Conservation (phyloP, 2,113 vertebrate species). For the Falcunculus frontatus region DNA sequence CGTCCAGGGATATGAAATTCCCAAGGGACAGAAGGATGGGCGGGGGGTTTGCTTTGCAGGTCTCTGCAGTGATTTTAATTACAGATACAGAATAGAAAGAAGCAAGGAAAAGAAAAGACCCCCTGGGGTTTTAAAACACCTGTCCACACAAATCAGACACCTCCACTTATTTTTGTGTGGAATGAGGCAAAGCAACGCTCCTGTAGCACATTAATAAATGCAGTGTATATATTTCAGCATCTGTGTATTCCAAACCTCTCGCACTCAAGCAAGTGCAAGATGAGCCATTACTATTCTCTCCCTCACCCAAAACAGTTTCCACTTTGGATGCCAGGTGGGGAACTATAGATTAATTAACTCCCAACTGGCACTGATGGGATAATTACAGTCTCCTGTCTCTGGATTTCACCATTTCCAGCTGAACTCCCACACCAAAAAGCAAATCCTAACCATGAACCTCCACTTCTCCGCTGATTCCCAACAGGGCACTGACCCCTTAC, state of each 20-base stretch:
- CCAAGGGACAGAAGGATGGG: neutral
- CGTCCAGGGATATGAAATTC: rapidly evolving
- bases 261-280: neutral
- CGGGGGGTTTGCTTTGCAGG: neutral
- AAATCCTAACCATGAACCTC: neutral
- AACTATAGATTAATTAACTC: conserved; percentile 65
- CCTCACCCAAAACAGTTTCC: conserved; percentile 18
- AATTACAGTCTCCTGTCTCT: conserved; percentile 39
- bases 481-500: conserved; percentile 8
- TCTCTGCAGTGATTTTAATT: conserved; percentile 20
- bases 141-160: neutral
- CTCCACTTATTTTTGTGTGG: neutral
- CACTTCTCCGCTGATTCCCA: neutral
- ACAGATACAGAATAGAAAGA: neutral
- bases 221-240: neutral
- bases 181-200: neutral
- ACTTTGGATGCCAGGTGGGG: conserved; percentile 43
- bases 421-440: conserved; percentile 7
- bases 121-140: conserved; percentile 9
- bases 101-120: neutral
- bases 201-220: neutral
- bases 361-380: conserved; percentile 46
- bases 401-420: conserved; percentile 20
- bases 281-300: conserved; percentile 9
- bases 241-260: neutral